Conservation (phyloP, 1,140 invertebrate genomes). For the Physella acuta region DNA sequence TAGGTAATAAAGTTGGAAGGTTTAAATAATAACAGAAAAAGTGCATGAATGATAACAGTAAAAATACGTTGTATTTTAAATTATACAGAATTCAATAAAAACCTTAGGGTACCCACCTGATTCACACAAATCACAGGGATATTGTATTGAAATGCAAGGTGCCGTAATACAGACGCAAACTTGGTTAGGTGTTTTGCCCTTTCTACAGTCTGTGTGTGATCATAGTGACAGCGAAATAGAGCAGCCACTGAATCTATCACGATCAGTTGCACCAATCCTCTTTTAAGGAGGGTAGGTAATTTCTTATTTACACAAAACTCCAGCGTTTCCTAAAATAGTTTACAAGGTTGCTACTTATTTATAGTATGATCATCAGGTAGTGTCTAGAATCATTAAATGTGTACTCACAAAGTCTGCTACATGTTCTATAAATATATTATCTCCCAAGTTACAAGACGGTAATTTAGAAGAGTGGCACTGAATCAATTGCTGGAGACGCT, state of each 20-base stretch:
- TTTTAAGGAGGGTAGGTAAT: constrained; percentile 62
- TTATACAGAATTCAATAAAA: not conserved
- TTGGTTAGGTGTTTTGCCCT: constrained; percentile 66
- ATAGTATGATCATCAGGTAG: too few species aligned
- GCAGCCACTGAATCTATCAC: constrained; percentile 78
- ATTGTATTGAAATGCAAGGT: constrained; percentile 63
- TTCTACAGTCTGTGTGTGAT: constrained; percentile 51
- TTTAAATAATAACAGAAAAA: not conserved
- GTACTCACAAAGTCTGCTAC: constrained; percentile 64
- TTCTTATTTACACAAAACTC: constrained; percentile 64
- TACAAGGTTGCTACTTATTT: too few species aligned
- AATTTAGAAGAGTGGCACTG: constrained; percentile 42
- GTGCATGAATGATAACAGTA: not conserved
- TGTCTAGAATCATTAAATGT: too few species aligned
- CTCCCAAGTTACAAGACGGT: constrained; percentile 36
- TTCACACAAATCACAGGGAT: constrained; percentile 72
- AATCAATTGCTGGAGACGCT: constrained; percentile 66
- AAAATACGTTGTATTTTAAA: not conserved
- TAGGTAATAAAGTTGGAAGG: too few species aligned
- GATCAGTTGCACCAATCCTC: constrained; percentile 67
- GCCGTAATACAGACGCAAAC: constrained; percentile 65
- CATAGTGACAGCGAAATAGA: constrained; percentile 70
- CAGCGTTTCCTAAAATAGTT: constrained; percentile 63
- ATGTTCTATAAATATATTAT: constrained; percentile 68
- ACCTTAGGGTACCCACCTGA: constrained; percentile 65